Base-by-base conservation (phyloP, 2,888 invertebrate species). In the Drosophila hawaiiensis region DNA sequence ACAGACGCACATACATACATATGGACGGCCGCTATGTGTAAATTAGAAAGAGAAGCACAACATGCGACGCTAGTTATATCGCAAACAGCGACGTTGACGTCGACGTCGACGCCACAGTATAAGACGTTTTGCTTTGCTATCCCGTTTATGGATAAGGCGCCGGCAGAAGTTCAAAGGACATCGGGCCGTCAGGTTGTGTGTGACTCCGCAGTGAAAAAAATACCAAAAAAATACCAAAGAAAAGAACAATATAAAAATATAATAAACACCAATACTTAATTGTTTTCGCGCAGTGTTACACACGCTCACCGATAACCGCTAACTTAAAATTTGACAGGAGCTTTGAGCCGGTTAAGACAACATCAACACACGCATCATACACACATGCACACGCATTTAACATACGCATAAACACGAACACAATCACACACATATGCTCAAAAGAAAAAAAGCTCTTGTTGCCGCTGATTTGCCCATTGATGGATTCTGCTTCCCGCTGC, bases 81-180 rank as follows among this genome's bases (percentile, higher is more conserved):
- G 22, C 61, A 63, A 67, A 77, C 81, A 77, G 78, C 67, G 66
- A 41, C 72, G 78, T 61, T 61, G 75, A 50, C 71, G 81, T 69
- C 61, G 56, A 55, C 60, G 80, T 49, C 61, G 60, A 54, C 66
- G 71, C 82, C 53, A 35, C 72, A 65, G 83, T 75, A 82, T 74
- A 83, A 89, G 89, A 89, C 78, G 81, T 68, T 91, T 68, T 89
- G 78, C 73, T 80, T 19, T 56, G 80, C 73, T 91, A 83, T 91
- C 91, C 91, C 88, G 86, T 92, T 91, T 91, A 80, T 73, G 86
- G 90, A 90, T 92, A 91, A 89, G 78, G 78, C 86, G 71, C 82
- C 82, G 83, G 78, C 92, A 92, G 93, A 92, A 92, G 92, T 92
- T 86, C 80, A 91, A 92, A 91, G 90, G 85, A 91, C 91, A 91